These are phyloP conservation scores for Oophaga sylvatica DNA, from an alignment of 2,797 vertebrate species.

Conservation along the genomic window DNA sequence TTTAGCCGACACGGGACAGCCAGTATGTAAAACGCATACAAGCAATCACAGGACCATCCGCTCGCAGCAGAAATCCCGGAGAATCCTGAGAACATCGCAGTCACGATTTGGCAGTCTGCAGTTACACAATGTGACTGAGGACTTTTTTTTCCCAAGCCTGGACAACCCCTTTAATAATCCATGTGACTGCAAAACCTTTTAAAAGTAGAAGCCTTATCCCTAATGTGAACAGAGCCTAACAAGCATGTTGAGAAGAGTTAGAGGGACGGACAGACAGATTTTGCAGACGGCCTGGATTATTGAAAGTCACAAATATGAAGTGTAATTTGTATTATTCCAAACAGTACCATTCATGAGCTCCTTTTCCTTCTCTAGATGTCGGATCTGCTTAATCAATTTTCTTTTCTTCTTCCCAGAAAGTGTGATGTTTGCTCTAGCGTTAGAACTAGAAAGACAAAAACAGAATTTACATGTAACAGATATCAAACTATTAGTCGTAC, in stretches of 20 bases:
- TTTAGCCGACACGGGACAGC: too few species aligned
- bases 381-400: conserved; percentile 83
- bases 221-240: background rate
- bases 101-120: too few species aligned
- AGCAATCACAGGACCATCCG: too few species aligned
- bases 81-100: too few species aligned
- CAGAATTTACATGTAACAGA: background rate
- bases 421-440: conserved; percentile 82
- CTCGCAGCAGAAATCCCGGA: too few species aligned
- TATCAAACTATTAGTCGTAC: background rate
- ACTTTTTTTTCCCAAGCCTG: too few species aligned
- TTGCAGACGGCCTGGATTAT: background rate
- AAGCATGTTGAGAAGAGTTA: background rate
- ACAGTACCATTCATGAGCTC: conserved; percentile 73
- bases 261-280: too few species aligned
- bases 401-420: conserved; percentile 86
- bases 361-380: conserved; percentile 77
- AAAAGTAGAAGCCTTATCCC: background rate
- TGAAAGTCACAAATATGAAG: background rate
- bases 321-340: background rate
- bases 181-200: too few species aligned
- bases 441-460: conserved; percentile 72
- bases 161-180: too few species aligned
- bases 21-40: too few species aligned
- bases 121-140: too few species aligned